Conservation (phyloP, 2,113 vertebrate genomes). For the Scalopus aquaticus region DNA sequence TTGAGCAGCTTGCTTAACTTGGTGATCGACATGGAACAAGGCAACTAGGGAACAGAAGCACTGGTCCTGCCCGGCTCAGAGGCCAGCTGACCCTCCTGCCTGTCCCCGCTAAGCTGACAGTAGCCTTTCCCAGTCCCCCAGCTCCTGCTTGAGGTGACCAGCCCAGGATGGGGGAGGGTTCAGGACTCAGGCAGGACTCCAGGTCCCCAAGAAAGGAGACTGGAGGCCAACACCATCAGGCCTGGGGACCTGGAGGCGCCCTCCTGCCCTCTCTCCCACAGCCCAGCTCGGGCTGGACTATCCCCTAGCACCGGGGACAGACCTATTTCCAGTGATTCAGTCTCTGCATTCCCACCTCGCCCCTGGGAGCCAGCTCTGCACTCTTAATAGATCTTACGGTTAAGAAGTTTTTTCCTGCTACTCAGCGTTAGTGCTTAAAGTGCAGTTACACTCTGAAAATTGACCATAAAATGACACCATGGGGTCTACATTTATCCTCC, state of each 20-base stretch:
- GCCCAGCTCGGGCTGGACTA: slow-evolving; percentile 23
- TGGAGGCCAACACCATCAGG: neutral
- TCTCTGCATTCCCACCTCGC: slow-evolving; percentile 68
- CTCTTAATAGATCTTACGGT: slow-evolving; percentile 80
- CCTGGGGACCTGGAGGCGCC: neutral
- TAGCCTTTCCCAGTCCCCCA: neutral
- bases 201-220: neutral
- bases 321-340: slow-evolving; percentile 76
- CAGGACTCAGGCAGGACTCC: neutral
- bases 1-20: neutral
- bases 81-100: neutral
- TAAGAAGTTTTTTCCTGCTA: slow-evolving; percentile 82
- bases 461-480: slow-evolving; percentile 81
- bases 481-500: slow-evolving; percentile 79
- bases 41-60: neutral
- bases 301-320: slow-evolving; percentile 57
- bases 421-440: slow-evolving; percentile 79
- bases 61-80: neutral
- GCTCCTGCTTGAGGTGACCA: neutral
- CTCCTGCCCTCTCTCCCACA: slow-evolving; percentile 5
- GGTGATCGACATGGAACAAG: neutral
- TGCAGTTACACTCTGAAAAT: slow-evolving; percentile 80
- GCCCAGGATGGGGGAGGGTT: neutral
- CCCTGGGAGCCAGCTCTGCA: slow-evolving; percentile 74
- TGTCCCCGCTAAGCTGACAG: neutral